phyloP scores from a whole-genome alignment of 53 echinoderm and acorn worm genomes.

The Holothuria leucospilota region DNA sequence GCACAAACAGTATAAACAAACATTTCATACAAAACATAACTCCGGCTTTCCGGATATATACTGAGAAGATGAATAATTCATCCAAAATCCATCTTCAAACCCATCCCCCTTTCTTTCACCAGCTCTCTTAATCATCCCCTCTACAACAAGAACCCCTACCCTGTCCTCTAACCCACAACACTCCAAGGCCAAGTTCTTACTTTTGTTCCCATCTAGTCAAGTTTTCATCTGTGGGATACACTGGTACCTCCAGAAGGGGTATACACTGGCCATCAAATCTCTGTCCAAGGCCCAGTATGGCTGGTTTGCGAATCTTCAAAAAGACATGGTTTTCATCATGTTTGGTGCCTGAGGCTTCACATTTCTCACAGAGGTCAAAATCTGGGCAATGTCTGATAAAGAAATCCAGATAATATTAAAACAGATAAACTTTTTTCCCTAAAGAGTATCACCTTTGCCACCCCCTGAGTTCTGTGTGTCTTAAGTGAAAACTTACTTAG shows the following conservation, averaged over 20 bases:
- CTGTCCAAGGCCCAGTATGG: constrained; percentile 53
- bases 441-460: too few species aligned
- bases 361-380: constrained; percentile 87
- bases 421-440: background rate
- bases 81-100: too few species aligned
- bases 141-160: too few species aligned
- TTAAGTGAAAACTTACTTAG: too few species aligned
- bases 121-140: too few species aligned
- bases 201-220: constrained; percentile 57
- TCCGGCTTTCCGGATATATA: too few species aligned
- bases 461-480: too few species aligned
- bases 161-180: too few species aligned
- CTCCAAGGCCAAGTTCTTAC: constrained; percentile 34
- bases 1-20: too few species aligned
- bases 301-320: constrained; percentile 85
- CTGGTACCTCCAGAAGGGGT: constrained; percentile 73
- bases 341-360: constrained; percentile 65
- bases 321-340: constrained; percentile 90
- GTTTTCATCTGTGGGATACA: constrained; percentile 75
- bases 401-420: background rate
- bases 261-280: constrained; percentile 66
- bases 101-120: too few species aligned
- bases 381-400: constrained; percentile 79
- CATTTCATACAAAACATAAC: too few species aligned
- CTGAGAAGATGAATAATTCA: too few species aligned